Evolutionary conservation across 2,797 vertebrate species (phyloP).

Genomic region (Apodemus agrarius): DNA sequence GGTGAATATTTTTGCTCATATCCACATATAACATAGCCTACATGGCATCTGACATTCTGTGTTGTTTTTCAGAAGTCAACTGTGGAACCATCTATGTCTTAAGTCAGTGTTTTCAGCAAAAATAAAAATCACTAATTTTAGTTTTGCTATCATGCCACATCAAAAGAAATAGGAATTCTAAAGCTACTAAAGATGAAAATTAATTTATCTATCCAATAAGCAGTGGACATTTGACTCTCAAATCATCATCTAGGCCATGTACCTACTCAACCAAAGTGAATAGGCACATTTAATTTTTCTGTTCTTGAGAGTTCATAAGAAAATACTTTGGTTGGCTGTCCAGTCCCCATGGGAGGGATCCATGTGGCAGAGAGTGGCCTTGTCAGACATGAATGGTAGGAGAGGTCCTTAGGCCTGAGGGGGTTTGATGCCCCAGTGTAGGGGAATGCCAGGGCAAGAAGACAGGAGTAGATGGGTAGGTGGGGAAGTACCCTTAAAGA

Average conservation of each 20-base stretch:
- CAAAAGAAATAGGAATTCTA: background rate
- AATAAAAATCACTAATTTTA: background rate
- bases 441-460: too few species aligned
- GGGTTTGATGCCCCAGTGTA: too few species aligned
- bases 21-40: background rate
- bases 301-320: background rate
- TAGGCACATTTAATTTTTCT: background rate
- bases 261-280: background rate
- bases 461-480: too few species aligned
- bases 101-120: background rate
- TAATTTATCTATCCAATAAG: background rate
- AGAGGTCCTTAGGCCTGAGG: too few species aligned
- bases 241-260: background rate
- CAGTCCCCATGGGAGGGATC: too few species aligned
- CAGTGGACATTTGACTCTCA: background rate
- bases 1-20: background rate
- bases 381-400: too few species aligned
- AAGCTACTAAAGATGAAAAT: background rate
- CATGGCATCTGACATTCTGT: background rate
- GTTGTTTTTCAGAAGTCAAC: background rate
- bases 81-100: background rate
- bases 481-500: too few species aligned
- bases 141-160: background rate
- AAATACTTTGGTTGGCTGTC: background rate
- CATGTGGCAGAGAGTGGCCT: too few species aligned